phyloP scores from a whole-genome alignment of 2,113 vertebrate genomes.

The Ageneiosus marmoratus region DNA sequence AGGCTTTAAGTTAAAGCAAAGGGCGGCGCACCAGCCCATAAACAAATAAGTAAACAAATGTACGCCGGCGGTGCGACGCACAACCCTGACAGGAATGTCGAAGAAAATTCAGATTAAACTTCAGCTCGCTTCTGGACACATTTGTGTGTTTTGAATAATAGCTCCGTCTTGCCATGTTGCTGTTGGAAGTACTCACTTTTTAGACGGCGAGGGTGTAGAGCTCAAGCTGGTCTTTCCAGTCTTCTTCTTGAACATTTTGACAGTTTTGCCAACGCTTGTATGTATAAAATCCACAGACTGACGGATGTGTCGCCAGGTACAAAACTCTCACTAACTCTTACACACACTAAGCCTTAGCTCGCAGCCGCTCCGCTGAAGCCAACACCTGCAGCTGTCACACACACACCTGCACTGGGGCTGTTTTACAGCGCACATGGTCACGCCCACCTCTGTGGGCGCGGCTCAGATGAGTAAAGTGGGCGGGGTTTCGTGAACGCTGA shows the following conservation, averaged over 20 bases:
- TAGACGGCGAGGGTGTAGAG: not conserved
- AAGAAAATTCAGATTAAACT: not conserved
- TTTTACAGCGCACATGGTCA: not conserved
- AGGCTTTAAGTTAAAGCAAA: not conserved
- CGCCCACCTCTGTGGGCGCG: not conserved
- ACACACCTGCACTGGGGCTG: not conserved
- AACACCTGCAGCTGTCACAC: slow-evolving; percentile 36
- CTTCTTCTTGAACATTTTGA: slow-evolving; percentile 69
- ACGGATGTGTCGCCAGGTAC: not conserved
- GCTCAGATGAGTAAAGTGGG: not conserved
- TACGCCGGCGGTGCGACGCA: not conserved
- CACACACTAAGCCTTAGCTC: not conserved
- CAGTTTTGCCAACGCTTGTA: slow-evolving; percentile 54
- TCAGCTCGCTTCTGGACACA: no score
- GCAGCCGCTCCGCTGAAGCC: slow-evolving; percentile 1
- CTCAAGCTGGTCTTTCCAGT: slow-evolving; percentile 46
- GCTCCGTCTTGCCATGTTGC: not conserved
- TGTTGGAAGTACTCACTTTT: slow-evolving; percentile 45
- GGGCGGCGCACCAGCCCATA: not conserved
- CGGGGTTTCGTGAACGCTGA: no score
- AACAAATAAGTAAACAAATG: slow-evolving; percentile 7
- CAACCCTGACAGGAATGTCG: not conserved
- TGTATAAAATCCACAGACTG: slow-evolving; percentile 8
- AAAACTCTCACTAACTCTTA: not conserved
- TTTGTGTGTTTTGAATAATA: no score